These are phyloP conservation scores for Onychomys leucogaster DNA, from an alignment of 2,797 vertebrate species.

Conservation along the genomic window DNA sequence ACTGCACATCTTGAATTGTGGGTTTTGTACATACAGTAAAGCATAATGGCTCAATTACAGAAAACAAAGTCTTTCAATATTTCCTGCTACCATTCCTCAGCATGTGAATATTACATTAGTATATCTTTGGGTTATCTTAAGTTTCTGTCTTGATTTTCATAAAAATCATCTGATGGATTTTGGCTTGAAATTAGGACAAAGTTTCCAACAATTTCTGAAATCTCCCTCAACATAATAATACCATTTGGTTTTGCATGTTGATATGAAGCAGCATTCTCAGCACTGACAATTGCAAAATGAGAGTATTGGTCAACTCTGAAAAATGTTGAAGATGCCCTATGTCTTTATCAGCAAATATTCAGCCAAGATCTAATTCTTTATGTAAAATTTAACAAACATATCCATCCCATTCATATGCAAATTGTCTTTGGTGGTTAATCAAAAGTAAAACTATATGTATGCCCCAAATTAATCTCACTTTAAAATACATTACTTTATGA, in stretches of 20 bases:
- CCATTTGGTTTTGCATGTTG: not conserved
- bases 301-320: not conserved
- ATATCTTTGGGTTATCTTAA: not conserved
- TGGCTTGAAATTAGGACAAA: not conserved
- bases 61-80: not conserved
- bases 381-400: not conserved
- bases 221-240: not conserved
- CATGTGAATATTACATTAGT: not conserved
- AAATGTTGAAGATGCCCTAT: not conserved
- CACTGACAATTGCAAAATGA: not conserved
- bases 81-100: not conserved
- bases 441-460: not conserved
- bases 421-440: not conserved
- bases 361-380: not conserved
- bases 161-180: not conserved
- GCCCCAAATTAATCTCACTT: not conserved
- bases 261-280: not conserved
- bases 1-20: not conserved
- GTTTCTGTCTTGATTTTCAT: not conserved
- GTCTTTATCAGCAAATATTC: not conserved
- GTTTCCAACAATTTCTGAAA: not conserved
- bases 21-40: not conserved
- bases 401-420: not conserved
- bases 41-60: not conserved
- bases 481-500: not conserved